Percentiles rank a stretch among this genome's conserved stretches.
These are phyloP conservation scores for Ephialtes manifestator DNA, from an alignment of 2,888 invertebrate species.

Conservation along the genomic window DNA sequence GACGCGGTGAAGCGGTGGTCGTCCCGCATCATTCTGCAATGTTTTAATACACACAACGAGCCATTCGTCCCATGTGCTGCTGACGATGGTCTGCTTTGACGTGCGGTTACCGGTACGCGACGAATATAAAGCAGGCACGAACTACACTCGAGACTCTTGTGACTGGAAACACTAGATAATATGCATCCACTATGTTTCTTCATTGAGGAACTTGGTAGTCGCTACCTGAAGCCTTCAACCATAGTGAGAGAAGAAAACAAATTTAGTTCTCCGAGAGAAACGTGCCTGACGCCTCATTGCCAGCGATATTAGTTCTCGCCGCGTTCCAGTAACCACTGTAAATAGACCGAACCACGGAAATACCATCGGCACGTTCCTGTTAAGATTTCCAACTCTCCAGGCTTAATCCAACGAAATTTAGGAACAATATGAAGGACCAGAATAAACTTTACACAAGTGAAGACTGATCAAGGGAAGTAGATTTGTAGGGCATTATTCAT, in stretches of 20 bases:
- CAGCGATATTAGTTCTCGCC: constrained; percentile 35
- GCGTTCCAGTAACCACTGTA: constrained; percentile 26
- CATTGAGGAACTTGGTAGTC: constrained; percentile 24
- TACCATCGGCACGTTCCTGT: constrained; percentile 10
- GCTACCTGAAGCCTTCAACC: constrained; percentile 10
- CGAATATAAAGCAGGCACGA: constrained; percentile 50
- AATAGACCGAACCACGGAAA: constrained; percentile 19
- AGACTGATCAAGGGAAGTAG: neutral
- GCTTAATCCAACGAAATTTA: constrained; percentile 37
- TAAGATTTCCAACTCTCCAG: constrained; percentile 8
- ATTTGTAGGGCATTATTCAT: neutral
- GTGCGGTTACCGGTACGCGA: constrained; percentile 41
- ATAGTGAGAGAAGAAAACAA: constrained; percentile 43
- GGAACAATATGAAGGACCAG: neutral
- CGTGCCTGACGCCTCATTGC: neutral
- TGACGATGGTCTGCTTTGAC: constrained; percentile 46
- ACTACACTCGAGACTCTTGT: constrained; percentile 14
- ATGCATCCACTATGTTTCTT: constrained; percentile 26
- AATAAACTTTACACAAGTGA: constrained; percentile 3
- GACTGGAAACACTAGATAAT: neutral
- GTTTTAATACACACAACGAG: constrained; percentile 46
- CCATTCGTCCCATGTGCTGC: constrained; percentile 26
- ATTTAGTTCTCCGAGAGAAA: constrained; percentile 42
- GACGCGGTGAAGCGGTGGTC: constrained; percentile 15
- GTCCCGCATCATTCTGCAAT: constrained; percentile 54